Evolutionary conservation across 2,888 invertebrate genomes (phyloP).

Genomic region (Pantelozetes paolii): DNA sequence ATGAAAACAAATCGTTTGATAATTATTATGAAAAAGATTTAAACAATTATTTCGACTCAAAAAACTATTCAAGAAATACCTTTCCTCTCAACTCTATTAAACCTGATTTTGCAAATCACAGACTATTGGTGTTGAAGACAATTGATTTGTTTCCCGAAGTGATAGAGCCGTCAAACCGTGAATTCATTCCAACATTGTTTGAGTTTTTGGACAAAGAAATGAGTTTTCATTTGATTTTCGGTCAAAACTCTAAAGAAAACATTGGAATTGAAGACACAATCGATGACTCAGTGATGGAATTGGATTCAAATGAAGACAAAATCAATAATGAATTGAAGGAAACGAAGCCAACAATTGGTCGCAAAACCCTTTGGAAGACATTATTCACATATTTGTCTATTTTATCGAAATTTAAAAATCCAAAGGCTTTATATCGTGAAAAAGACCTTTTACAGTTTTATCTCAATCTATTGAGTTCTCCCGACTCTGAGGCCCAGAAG

Average conservation of each 20-base stretch:
- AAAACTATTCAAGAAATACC: neutral
- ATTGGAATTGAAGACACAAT: constrained; percentile 48
- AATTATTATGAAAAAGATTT: constrained; percentile 33
- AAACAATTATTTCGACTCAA: neutral
- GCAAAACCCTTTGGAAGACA: constrained; percentile 37
- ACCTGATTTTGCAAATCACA: constrained; percentile 68
- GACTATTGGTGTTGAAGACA: constrained; percentile 58
- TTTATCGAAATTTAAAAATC: constrained; percentile 73
- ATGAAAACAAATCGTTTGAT: neutral
- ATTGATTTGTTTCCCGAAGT: constrained; percentile 64
- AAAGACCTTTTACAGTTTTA: constrained; percentile 63
- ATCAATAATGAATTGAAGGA: neutral
- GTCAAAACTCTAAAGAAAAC: constrained; percentile 41
- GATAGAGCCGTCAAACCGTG: constrained; percentile 73
- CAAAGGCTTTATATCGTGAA: constrained; percentile 71
- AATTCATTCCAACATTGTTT: constrained; percentile 73
- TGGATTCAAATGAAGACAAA: constrained; percentile 35
- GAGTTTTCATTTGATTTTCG: constrained; percentile 2
- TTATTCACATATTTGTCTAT: constrained; percentile 63
- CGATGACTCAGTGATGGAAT: constrained; percentile 42
- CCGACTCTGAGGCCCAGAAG: constrained; percentile 74
- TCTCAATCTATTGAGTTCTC: constrained; percentile 69
- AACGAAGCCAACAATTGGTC: neutral
- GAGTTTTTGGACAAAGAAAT: constrained; percentile 66
- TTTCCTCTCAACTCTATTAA: constrained; percentile 52